Percentiles rank a stretch among this genome's conserved stretches.
phyloP scores from a whole-genome alignment of 2,113 vertebrate genomes.

The Rhombomys opimus region DNA sequence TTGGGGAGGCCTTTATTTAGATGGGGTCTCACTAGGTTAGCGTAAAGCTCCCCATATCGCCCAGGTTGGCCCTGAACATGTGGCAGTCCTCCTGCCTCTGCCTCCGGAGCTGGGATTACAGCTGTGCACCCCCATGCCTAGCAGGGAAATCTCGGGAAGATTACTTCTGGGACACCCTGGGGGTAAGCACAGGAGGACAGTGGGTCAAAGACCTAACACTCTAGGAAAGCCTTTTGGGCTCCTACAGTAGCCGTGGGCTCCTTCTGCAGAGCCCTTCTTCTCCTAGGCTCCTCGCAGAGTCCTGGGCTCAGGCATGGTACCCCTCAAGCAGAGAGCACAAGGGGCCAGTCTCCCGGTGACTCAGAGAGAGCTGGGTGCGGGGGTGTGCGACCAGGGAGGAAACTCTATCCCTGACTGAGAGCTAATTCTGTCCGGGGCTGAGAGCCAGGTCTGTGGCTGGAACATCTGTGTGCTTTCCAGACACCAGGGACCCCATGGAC shows the following conservation, averaged over 20 bases:
- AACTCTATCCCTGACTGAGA: not conserved
- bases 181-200: not conserved
- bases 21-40: not conserved
- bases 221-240: not conserved
- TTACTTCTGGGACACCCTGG: not conserved
- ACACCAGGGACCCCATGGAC: not conserved
- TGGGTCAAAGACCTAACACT: not conserved
- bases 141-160: not conserved
- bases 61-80: not conserved
- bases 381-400: conserved; percentile 73
- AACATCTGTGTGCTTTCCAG: conserved; percentile 18
- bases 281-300: no score
- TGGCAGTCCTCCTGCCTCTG: not conserved
- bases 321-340: not conserved
- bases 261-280: no score
- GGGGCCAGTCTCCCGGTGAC: not conserved
- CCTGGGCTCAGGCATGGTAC: not conserved
- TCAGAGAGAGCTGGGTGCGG: conserved; percentile 6
- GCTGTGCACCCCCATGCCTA: not conserved
- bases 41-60: not conserved
- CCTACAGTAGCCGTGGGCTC: no score
- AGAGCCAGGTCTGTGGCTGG: conserved; percentile 55
- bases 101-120: not conserved
- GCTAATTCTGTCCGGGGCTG: conserved; percentile 71
- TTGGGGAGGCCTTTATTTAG: not conserved